Conservation (phyloP, 64 coral and sea anemone species). For the Dendronephthya gigantea region DNA sequence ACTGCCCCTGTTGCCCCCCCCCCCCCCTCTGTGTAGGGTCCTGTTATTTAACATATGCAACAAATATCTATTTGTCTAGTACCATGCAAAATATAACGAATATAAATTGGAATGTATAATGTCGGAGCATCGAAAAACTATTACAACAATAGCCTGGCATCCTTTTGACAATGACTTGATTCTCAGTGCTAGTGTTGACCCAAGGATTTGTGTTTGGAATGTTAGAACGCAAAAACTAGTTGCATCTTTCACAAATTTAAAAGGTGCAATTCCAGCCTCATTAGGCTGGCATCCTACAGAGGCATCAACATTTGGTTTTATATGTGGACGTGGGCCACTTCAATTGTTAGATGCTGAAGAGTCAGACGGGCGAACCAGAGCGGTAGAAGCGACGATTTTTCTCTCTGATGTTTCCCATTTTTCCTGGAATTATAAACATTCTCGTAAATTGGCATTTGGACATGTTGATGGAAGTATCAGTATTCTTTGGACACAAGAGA, state of each 20-base stretch:
- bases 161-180: constrained; percentile 61
- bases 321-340: constrained; percentile 77
- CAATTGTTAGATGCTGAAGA: constrained; percentile 55
- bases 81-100: constrained; percentile 56
- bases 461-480: constrained; percentile 84
- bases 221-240: constrained; percentile 59
- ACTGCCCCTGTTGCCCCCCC: too few species aligned
- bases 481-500: constrained; percentile 53
- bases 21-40: too few species aligned
- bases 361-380: constrained; percentile 5
- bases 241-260: constrained; percentile 46
- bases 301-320: constrained; percentile 51
- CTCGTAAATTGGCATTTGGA: constrained; percentile 76
- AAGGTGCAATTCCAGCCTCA: constrained; percentile 40
- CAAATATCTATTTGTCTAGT: constrained; percentile 18
- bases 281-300: constrained; percentile 86
- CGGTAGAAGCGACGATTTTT: constrained; percentile 73
- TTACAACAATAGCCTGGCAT: constrained; percentile 87
- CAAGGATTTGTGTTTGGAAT: constrained; percentile 73
- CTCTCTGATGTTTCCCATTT: constrained; percentile 82
- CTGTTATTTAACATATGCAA: too few species aligned
- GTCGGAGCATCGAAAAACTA: constrained; percentile 83
- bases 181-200: constrained; percentile 67
- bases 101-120: constrained; percentile 60
- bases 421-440: constrained; percentile 74